A percentile compares a stretch with the other conserved stretches of the same genome.
These are phyloP conservation scores for Penelope pileata DNA, from an alignment of 2,113 vertebrate genomes.

Conservation along the genomic window DNA sequence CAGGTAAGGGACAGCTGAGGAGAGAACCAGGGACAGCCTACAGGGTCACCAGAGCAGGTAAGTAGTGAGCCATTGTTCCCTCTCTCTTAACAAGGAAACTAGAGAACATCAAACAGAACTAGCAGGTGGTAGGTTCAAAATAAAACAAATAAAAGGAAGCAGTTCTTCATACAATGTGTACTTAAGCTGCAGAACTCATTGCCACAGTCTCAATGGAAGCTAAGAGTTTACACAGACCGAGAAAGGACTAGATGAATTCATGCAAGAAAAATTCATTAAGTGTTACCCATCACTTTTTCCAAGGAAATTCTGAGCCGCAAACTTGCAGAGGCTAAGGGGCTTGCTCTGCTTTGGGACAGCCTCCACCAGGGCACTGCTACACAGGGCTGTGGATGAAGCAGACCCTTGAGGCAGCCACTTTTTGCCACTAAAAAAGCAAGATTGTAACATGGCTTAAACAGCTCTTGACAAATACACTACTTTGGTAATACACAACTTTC, in stretches of 20 bases:
- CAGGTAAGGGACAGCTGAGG: not conserved
- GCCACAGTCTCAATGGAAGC: conserved; percentile 14
- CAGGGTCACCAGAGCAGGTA: not conserved
- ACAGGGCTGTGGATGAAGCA: not conserved
- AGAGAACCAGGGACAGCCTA: not conserved
- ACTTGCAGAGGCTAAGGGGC: not conserved
- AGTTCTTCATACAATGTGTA: conserved; percentile 63
- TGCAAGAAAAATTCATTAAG: conserved; percentile 35
- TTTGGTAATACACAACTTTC: not conserved
- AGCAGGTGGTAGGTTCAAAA: conserved; percentile 69
- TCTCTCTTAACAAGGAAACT: conserved; percentile 55
- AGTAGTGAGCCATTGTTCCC: conserved; percentile 12
- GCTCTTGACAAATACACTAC: not conserved
- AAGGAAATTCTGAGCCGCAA: not conserved
- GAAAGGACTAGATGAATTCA: conserved; percentile 43
- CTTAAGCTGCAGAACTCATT: conserved; percentile 56
- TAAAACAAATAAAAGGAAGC: conserved; percentile 70
- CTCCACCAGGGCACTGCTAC: not conserved
- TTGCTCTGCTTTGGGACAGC: not conserved
- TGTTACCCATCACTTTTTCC: not conserved
- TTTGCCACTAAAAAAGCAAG: not conserved
- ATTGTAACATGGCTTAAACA: not conserved
- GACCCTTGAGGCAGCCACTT: not conserved
- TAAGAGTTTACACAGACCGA: conserved; percentile 37
- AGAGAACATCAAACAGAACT: conserved; percentile 72